These are phyloP conservation scores for Leptodactylus fallax DNA, from an alignment of 2,797 vertebrate genomes.

Conservation along the genomic window DNA sequence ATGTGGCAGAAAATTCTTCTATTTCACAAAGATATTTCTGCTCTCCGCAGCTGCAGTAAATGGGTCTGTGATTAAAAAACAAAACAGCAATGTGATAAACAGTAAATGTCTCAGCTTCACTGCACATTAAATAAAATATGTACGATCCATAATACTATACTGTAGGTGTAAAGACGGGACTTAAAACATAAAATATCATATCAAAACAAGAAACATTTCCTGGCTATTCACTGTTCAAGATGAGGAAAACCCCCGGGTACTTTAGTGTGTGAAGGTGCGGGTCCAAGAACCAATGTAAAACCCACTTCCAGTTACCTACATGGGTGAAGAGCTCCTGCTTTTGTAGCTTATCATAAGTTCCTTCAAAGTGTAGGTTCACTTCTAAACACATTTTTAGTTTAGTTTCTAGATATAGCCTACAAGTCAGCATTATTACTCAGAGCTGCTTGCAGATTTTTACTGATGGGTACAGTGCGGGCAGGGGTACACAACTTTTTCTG, in stretches of 20 bases:
- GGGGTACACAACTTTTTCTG: too few relatives aligned
- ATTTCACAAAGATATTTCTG: constrained; percentile 41
- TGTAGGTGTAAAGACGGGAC: background rate
- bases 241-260: background rate
- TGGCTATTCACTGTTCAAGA: background rate
- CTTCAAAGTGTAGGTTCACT: background rate
- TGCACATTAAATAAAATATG: constrained; percentile 16
- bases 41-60: constrained; percentile 26
- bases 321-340: background rate
- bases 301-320: background rate
- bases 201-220: background rate
- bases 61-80: constrained; percentile 35
- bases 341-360: background rate
- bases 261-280: background rate
- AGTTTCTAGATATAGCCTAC: too few relatives aligned
- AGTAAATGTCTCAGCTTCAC: background rate
- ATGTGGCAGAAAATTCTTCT: constrained; percentile 40
- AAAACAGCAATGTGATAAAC: constrained; percentile 16
- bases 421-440: too few relatives aligned
- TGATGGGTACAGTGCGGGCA: too few relatives aligned
- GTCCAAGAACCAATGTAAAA: background rate
- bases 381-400: too few relatives aligned
- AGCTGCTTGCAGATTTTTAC: too few relatives aligned
- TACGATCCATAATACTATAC: background rate
- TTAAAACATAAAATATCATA: background rate